These are phyloP conservation scores for Apteryx mantelli DNA, from an alignment of 2,113 vertebrate genomes.

Conservation along the genomic window DNA sequence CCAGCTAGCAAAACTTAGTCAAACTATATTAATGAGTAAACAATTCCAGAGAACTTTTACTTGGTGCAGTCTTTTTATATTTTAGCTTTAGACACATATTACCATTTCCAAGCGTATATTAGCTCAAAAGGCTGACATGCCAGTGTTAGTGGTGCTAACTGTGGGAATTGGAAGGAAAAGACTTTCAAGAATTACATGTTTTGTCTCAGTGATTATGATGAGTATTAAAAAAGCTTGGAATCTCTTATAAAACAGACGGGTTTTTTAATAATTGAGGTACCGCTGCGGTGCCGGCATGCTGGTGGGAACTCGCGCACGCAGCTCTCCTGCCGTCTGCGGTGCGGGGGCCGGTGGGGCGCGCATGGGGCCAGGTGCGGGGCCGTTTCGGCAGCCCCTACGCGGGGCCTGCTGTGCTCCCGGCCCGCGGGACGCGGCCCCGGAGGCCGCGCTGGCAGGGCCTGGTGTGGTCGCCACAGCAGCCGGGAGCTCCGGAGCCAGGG, in stretches of 20 bases:
- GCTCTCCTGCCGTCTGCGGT: background rate
- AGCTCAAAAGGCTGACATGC: fast-evolving
- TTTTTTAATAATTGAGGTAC: background rate
- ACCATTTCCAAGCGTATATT: background rate
- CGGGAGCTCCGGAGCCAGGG: too few relatives aligned
- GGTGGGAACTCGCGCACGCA: fast-evolving
- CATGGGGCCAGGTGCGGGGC: too few relatives aligned
- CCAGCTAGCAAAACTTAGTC: fast-evolving
- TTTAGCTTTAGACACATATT: fast-evolving
- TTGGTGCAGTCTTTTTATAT: background rate
- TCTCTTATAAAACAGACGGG: fast-evolving
- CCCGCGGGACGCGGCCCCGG: too few relatives aligned
- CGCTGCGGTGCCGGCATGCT: fast-evolving
- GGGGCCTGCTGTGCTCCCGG: too few relatives aligned
- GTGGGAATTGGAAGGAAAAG: background rate
- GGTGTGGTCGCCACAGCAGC: too few relatives aligned
- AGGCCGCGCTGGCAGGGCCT: too few relatives aligned
- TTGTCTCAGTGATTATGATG: background rate
- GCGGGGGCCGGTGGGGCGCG: too few relatives aligned
- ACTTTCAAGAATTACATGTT: fast-evolving
- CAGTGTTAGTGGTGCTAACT: background rate
- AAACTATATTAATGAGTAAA: fast-evolving
- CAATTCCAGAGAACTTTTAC: background rate
- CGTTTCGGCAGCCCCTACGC: too few relatives aligned
- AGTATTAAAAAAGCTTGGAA: background rate